A percentile compares a stretch with the other conserved stretches of the same genome.
phyloP scores from a whole-genome alignment of 2,797 vertebrate species.

The Neomorphus geoffroyi region DNA sequence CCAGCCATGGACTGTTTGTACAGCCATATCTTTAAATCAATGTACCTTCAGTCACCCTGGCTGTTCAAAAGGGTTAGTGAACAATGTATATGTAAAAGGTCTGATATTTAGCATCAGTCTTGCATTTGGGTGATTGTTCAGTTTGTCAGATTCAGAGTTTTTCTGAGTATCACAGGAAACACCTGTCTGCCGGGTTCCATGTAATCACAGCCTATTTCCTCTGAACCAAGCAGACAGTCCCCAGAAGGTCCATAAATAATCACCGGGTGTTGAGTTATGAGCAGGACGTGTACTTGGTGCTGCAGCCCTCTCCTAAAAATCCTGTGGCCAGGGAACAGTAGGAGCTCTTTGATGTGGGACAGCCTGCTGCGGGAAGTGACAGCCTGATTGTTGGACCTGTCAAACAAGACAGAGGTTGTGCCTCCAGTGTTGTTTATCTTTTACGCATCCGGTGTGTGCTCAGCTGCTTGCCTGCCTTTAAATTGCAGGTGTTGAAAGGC shows the following conservation, averaged over 20 bases:
- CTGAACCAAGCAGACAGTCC: background rate
- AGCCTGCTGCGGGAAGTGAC: accelerated
- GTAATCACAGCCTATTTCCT: slow-evolving; percentile 19
- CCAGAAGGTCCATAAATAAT: background rate
- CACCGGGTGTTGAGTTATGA: background rate
- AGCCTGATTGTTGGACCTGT: background rate
- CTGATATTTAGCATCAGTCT: slow-evolving; percentile 8
- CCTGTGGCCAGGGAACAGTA: background rate
- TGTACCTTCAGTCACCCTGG: background rate
- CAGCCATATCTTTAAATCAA: slow-evolving; percentile 9
- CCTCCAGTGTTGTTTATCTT: background rate
- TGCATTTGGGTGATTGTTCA: background rate
- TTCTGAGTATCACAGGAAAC: slow-evolving; percentile 53
- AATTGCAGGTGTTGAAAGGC: background rate
- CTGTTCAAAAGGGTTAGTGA: slow-evolving; percentile 18
- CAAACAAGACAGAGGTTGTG: background rate
- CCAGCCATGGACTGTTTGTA: background rate
- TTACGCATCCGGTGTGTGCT: background rate
- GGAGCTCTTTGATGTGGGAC: background rate
- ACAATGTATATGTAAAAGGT: background rate
- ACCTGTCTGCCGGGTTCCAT: slow-evolving; percentile 12
- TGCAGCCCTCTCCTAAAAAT: background rate
- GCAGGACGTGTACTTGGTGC: background rate
- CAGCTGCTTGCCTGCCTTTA: background rate
- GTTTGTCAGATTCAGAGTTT: background rate